A percentile compares a stretch with the other conserved stretches of the same genome.
Evolutionary conservation across 2,113 vertebrate genomes (phyloP).

Genomic region (Archocentrus centrarchus): DNA sequence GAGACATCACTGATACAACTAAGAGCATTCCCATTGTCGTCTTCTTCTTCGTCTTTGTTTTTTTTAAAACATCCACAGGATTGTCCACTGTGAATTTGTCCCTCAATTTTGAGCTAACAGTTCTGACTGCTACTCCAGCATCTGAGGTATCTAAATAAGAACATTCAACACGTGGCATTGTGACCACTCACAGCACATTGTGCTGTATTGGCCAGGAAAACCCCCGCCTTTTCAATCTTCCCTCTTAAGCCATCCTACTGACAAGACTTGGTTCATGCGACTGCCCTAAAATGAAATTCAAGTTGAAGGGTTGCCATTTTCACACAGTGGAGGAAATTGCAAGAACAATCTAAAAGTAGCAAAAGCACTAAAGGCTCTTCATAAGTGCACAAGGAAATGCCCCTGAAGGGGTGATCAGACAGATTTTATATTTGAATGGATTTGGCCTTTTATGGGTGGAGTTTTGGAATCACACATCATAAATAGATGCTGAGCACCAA

Average conservation of each 20-base stretch:
- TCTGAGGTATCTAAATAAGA: neutral
- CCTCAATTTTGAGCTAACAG: neutral
- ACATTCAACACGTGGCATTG: neutral
- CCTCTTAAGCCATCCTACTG: neutral
- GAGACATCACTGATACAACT: neutral
- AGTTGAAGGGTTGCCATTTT: neutral
- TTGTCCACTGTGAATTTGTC: neutral
- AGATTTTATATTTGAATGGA: no score
- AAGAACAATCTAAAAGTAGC: conserved; percentile 9
- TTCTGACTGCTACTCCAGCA: neutral
- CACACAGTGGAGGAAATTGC: neutral
- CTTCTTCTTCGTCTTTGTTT: neutral
- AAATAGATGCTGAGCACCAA: no score
- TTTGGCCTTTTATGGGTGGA: no score
- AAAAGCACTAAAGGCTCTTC: neutral
- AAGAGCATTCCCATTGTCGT: neutral
- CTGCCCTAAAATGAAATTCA: neutral
- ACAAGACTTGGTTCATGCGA: neutral
- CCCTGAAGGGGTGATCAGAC: no score
- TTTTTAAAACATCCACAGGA: neutral
- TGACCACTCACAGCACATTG: neutral
- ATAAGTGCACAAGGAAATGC: neutral
- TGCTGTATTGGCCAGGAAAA: no score
- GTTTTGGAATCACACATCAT: no score
- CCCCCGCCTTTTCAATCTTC: neutral